Percentiles rank a stretch among this genome's conserved stretches.
Conservation (phyloP, 1,140 invertebrate species). For the Drosophila rhopaloa region DNA sequence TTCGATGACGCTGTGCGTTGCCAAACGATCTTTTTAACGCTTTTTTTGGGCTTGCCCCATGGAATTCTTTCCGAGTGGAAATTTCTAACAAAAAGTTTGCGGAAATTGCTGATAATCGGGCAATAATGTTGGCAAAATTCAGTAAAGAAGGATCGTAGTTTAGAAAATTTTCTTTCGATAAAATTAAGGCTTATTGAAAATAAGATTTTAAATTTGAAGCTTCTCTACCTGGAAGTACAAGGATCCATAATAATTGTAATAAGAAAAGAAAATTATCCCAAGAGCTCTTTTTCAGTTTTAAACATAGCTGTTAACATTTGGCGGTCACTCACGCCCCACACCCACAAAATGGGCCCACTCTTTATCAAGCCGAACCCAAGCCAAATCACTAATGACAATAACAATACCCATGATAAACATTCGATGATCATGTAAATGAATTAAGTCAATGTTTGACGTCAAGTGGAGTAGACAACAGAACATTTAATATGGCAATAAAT, state of each 20-base stretch:
- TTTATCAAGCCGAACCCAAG: constrained; percentile 38
- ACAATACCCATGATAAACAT: constrained; percentile 16
- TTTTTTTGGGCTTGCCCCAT: constrained; percentile 57
- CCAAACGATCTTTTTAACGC: constrained; percentile 45
- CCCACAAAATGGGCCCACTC: constrained; percentile 34
- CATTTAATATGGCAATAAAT: constrained; percentile 76
- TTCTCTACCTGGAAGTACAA: too few species aligned
- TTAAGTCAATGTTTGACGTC: constrained; percentile 55
- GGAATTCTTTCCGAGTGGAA: constrained; percentile 58
- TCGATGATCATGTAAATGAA: constrained; percentile 77
- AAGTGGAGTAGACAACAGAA: constrained; percentile 75
- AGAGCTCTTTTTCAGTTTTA: too few species aligned
- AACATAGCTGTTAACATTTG: constrained; percentile 8
- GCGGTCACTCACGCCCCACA: constrained; percentile 11
- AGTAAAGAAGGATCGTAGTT: neutral
- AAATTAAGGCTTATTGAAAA: neutral
- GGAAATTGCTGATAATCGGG: constrained; percentile 5
- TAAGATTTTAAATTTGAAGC: too few species aligned
- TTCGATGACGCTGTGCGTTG: constrained; percentile 70
- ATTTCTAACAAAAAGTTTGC: constrained; percentile 45
- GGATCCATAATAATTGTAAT: too few species aligned
- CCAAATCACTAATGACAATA: constrained; percentile 20
- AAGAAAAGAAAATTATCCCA: too few species aligned
- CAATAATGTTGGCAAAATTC: neutral
- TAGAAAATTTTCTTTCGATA: neutral